phyloP scores from a whole-genome alignment of 2,797 vertebrate genomes.

The Sorex maritimensis region DNA sequence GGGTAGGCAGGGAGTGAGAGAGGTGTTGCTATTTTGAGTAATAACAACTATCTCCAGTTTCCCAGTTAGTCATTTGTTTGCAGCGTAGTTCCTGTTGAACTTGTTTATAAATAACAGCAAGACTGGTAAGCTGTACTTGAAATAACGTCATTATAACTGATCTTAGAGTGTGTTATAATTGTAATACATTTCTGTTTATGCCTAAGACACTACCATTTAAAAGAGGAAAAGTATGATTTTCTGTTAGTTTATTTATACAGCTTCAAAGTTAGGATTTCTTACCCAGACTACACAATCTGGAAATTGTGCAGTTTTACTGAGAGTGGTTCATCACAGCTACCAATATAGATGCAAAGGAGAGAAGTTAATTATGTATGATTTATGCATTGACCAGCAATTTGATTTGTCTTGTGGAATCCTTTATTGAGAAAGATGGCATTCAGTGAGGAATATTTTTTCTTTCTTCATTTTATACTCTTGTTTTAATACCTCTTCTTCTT shows the following conservation, averaged over 20 bases:
- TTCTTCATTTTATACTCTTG: not conserved
- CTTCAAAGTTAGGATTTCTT: too few relatives aligned
- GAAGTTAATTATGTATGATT: not conserved
- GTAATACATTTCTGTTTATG: constrained; percentile 37
- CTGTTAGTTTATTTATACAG: not conserved
- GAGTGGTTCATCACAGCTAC: too few relatives aligned
- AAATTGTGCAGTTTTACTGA: too few relatives aligned
- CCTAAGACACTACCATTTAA: not conserved
- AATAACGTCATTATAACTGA: not conserved
- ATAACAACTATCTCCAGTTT: not conserved
- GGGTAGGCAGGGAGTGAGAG: not conserved
- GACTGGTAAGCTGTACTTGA: not conserved
- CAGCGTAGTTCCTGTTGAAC: not conserved
- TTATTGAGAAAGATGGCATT: not conserved
- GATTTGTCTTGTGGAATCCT: not conserved
- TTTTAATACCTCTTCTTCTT: not conserved
- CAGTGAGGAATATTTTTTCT: not conserved
- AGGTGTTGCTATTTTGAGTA: not conserved
- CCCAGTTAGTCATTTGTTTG: not conserved
- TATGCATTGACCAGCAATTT: not conserved
- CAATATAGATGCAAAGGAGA: not conserved
- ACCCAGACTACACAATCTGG: too few relatives aligned
- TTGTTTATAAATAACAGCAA: not conserved
- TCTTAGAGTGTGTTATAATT: constrained; percentile 8
- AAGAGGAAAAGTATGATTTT: too few relatives aligned